Conservation (phyloP, 1,140 invertebrate genomes). For the Drosophila mayri region DNA sequence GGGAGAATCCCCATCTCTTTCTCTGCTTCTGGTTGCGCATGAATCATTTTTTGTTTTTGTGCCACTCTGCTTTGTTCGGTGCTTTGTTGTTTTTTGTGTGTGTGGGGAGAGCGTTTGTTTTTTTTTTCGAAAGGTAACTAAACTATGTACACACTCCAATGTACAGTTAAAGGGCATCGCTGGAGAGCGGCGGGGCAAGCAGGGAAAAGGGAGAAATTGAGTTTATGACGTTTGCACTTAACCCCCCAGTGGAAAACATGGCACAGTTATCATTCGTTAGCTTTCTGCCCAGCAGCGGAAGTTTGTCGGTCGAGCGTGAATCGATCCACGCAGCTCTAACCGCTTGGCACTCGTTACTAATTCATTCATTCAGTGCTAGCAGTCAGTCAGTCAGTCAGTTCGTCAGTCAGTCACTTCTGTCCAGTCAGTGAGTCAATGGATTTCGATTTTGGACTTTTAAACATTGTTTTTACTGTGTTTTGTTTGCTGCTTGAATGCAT, state of each 20-base stretch:
- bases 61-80: constrained; percentile 30
- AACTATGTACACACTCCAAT: constrained; percentile 68
- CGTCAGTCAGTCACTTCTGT: constrained; percentile 11
- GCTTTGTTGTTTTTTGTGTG: constrained; percentile 22
- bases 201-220: constrained; percentile 54
- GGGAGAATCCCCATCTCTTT: constrained; percentile 20
- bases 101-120: no score
- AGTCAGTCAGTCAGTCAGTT: constrained; percentile 8
- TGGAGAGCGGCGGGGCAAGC: background rate
- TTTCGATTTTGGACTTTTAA: constrained; percentile 22
- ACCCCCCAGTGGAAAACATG: constrained; percentile 62
- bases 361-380: constrained; percentile 38
- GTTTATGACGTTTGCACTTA: constrained; percentile 80
- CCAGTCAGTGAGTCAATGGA: constrained; percentile 19
- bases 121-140: constrained; percentile 69
- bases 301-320: constrained; percentile 45
- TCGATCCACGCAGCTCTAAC: constrained; percentile 38
- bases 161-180: constrained; percentile 72
- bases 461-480: constrained; percentile 17
- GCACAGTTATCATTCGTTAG: constrained; percentile 70
- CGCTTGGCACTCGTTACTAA: constrained; percentile 29
- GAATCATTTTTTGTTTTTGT: constrained; percentile 70
- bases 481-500: constrained; percentile 74
- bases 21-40: constrained; percentile 65
- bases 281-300: constrained; percentile 33